Evolutionary conservation across 92 coral and sea anemone genomes (phyloP), one percentile per base, ranked within the genome.

Genomic region (Epizoanthus rinbou): DNA sequence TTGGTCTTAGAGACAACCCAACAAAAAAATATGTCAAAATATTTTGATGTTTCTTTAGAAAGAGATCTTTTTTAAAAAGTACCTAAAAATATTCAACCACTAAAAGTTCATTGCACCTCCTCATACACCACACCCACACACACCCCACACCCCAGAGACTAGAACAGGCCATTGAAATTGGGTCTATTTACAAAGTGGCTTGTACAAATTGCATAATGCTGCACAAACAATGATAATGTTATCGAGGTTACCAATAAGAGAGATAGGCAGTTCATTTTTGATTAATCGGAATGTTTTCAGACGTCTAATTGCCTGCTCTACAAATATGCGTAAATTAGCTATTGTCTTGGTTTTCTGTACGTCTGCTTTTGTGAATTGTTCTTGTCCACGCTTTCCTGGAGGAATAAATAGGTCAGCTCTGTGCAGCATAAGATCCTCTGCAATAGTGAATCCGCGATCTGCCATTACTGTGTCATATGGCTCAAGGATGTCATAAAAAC

Each of bases 251-350:
- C 62, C 68, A 65, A 85, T 76, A 28, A 86, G 80, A 64, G 88
- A 75, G 71, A 89, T 86, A 75, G 92, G 90, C 87, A 87, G 91
- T 75, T 90, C 89, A 58, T 90, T 79, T 85, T 84, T 87, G 54
- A 90, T 87, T 69, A 87, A 50, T 45, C 86, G 54, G 84, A 90
- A 90, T 79, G 93, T 86, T 79, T 90, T 90, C 86, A 90, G 67
- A 52, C 87, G 79, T 76, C 93, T 90, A 69, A 90, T 90, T 59
- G 91, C 93, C 82, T 90, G 86, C 64, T 90, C 91, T 64, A 90
- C 91, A 89, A 86, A 89, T 45, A 85, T 89, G 76, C 89, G 59
- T 19, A 80, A 69, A 80, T 80, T 88, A 47, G 90, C 89, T 58
- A 89, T 67, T 59, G 85, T 65, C 71, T 66, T 64, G 35, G 76